Evolutionary conservation across 2,888 invertebrate genomes (phyloP).

Genomic region (Orchesellides sinensis): DNA sequence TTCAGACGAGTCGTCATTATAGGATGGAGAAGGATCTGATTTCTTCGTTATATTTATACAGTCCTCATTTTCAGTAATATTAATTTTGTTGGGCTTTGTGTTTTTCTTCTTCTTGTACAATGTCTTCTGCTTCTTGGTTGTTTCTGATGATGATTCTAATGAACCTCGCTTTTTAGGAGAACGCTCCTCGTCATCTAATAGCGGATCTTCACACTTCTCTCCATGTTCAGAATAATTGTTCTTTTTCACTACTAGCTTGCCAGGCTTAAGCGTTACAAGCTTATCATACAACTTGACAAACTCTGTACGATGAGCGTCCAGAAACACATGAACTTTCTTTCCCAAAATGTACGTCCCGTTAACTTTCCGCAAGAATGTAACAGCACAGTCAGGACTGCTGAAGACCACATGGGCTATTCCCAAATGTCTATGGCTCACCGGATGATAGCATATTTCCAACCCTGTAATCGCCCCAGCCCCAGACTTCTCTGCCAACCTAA

Average conservation of each 20-base stretch:
- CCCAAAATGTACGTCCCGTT: slow-evolving; percentile 98
- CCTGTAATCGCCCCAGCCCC: slow-evolving; percentile 94
- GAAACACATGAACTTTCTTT: slow-evolving; percentile 91
- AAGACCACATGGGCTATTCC: slow-evolving; percentile 95
- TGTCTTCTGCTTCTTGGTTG: too few species aligned
- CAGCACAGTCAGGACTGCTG: slow-evolving; percentile 89
- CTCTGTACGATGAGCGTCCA: slow-evolving; percentile 90
- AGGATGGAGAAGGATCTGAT: too few species aligned
- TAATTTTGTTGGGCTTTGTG: too few species aligned
- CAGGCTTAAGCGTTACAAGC: slow-evolving; percentile 79
- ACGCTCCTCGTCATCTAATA: not conserved
- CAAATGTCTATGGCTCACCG: slow-evolving; percentile 93
- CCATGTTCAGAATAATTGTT: too few species aligned
- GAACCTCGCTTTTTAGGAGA: not conserved
- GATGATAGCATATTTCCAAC: slow-evolving; percentile 94
- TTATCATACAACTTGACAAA: slow-evolving; percentile 89
- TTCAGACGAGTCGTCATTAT: too few species aligned
- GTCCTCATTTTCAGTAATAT: too few species aligned
- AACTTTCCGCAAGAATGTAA: slow-evolving; percentile 92
- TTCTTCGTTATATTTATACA: too few species aligned
- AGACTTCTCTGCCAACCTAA: slow-evolving; percentile 84
- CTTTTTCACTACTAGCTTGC: slow-evolving; percentile 2
- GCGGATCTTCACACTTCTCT: too few species aligned
- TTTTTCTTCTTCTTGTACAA: too few species aligned
- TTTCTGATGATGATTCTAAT: slow-evolving; percentile 44